Conservation (phyloP, 1,140 invertebrate genomes). For the Drosophila tani region DNA sequence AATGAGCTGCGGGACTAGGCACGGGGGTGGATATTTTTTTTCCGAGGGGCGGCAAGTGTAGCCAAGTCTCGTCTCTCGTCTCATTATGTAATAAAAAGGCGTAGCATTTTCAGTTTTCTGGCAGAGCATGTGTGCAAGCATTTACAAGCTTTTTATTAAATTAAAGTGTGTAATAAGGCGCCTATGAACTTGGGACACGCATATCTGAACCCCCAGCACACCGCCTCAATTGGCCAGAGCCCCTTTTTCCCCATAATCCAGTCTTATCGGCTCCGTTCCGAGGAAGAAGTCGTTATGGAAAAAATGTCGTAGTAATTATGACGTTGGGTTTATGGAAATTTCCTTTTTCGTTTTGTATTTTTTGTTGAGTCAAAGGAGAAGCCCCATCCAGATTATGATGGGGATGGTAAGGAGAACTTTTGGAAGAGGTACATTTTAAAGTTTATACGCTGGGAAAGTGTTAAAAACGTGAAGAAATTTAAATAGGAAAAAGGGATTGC, state of each 20-base stretch:
- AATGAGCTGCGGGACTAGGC: constrained; percentile 52
- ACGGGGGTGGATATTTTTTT: not conserved
- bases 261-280: constrained; percentile 35
- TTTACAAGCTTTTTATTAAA: constrained; percentile 83
- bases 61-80: constrained; percentile 33
- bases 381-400: constrained; percentile 30
- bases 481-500: not conserved
- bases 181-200: constrained; percentile 70
- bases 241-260: not conserved
- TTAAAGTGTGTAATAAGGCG: constrained; percentile 81
- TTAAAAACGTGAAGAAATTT: not conserved
- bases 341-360: constrained; percentile 36
- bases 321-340: constrained; percentile 76
- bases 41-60: constrained; percentile 35
- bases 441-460: not conserved
- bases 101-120: constrained; percentile 55
- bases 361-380: constrained; percentile 26
- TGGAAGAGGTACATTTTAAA: not conserved
- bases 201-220: constrained; percentile 22
- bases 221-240: constrained; percentile 23
- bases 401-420: constrained; percentile 12
- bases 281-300: constrained; percentile 49
- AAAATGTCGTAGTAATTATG: constrained; percentile 78
- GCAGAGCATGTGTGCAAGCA: constrained; percentile 65
- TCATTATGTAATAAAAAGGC: constrained; percentile 81